Conservation (phyloP, 2,113 vertebrate species). For the Ictalurus furcatus region DNA sequence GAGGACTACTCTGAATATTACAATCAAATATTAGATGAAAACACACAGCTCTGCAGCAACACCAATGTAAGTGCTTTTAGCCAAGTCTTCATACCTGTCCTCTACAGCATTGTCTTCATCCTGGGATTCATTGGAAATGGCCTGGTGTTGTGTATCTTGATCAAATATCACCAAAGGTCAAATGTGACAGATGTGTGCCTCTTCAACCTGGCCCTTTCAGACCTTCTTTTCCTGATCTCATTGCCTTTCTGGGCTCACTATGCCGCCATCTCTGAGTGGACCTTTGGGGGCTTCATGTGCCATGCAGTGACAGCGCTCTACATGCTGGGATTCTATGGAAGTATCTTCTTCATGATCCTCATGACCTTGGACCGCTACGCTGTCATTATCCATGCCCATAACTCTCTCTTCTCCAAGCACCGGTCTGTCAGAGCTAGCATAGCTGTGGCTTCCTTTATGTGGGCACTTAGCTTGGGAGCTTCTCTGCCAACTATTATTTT, state of each 20-base stretch:
- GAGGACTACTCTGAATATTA: not conserved
- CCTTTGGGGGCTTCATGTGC: conserved; percentile 77
- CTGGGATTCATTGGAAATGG: conserved; percentile 72
- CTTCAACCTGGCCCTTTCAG: conserved; percentile 82
- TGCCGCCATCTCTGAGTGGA: conserved; percentile 67
- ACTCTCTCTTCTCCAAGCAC: conserved; percentile 53
- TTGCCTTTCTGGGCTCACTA: conserved; percentile 79
- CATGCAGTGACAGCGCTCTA: conserved; percentile 71
- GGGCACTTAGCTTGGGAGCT: conserved; percentile 67
- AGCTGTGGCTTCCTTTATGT: conserved; percentile 58
- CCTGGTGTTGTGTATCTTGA: conserved; percentile 80
- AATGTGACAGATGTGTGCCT: conserved; percentile 84
- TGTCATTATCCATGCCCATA: conserved; percentile 74
- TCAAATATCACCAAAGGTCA: conserved; percentile 67
- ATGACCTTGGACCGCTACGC: conserved; percentile 87
- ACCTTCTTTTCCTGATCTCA: conserved; percentile 82
- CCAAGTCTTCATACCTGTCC: conserved; percentile 64
- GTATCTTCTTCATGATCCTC: conserved; percentile 83
- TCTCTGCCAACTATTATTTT: conserved; percentile 71
- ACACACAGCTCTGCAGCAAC: conserved; percentile 34
- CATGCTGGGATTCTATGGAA: conserved; percentile 79
- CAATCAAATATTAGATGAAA: accelerated
- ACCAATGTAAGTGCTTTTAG: conserved; percentile 41
- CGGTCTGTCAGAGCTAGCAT: conserved; percentile 66
- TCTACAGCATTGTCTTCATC: conserved; percentile 80